phyloP scores from a whole-genome alignment of 2,888 invertebrate species.

The Oligia fasciuncula region DNA sequence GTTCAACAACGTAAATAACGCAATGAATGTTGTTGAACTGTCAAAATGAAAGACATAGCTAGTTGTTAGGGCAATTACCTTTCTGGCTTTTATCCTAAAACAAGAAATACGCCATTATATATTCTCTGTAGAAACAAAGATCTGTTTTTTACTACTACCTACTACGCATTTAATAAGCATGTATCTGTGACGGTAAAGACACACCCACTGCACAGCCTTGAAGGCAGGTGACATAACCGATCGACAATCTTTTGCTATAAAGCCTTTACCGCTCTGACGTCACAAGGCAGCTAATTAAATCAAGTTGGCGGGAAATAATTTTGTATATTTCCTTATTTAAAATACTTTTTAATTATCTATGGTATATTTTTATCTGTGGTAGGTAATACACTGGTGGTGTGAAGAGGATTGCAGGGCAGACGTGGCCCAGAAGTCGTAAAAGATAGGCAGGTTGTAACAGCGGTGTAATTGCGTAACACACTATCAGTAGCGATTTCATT shows the following conservation, averaged over 20 bases:
- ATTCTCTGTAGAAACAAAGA: not conserved
- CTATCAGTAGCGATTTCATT: too few species aligned
- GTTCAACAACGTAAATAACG: too few species aligned
- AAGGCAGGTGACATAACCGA: conserved; percentile 56
- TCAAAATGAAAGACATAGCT: too few species aligned
- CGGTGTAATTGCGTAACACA: too few species aligned
- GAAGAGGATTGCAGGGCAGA: not conserved
- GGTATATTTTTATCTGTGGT: not conserved
- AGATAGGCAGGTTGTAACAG: not conserved
- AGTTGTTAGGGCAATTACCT: too few species aligned
- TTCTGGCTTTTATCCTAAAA: not conserved
- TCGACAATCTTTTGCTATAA: conserved; percentile 37
- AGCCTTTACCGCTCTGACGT: conserved; percentile 48
- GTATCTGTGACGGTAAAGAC: conserved; percentile 53
- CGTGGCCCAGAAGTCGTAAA: not conserved
- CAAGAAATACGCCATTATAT: not conserved
- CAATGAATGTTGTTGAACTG: too few species aligned
- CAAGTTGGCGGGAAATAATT: not conserved
- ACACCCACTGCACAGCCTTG: conserved; percentile 67
- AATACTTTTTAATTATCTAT: not conserved
- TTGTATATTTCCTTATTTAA: not conserved
- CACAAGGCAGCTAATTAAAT: conserved; percentile 17
- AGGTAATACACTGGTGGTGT: not conserved
- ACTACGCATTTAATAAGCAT: conserved; percentile 36
- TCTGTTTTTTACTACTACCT: not conserved